Evolutionary conservation across 1,140 invertebrate genomes (phyloP), one percentile per base, ranked within the genome.

Genomic region (Hermetia illucens): DNA sequence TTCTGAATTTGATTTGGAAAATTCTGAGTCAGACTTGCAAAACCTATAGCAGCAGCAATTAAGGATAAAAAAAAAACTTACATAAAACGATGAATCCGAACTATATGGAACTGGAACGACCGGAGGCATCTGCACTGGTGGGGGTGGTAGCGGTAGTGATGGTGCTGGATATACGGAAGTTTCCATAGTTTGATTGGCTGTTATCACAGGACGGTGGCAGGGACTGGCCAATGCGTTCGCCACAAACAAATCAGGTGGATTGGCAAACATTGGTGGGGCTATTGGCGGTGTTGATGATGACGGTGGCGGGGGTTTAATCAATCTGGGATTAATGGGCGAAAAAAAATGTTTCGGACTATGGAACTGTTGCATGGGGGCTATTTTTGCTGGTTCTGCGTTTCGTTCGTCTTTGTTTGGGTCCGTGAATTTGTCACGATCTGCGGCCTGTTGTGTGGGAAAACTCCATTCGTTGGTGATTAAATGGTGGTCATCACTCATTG

Each of bases 271-370:
- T 53, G 2, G 48, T 52, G 6, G 40, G 41, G 9, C 44, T 48
- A 42, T 58, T 58, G 30, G 45, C 42, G 30, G 50, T 40, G 6
- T 40, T 21, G 38, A 21, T 27, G 46, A 39, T 1, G 32, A 17
- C 3, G 35, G 34, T 17, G 27, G 43, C 15, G 24, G 9, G 12
- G 13, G 37, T 39, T 43, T 50, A 13, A 12, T 29, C 31, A 5
- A 34, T 25, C 53, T 53, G 34, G 55, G 53, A 45, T 58, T 58
- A 8, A 58, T 45, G 20, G 56, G 56, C 5, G 56, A 51, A 45
- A 59, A 59, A 38, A 59, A 59, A 34, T 59, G 56, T 43, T 57
- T 59, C 5, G 52, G 55, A 40, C 49, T 58, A 22, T 53, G 54
- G 39, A 51, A 49, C 38, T 46, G 38, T 44, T 46, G 44, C 40